Conservation (phyloP, 1,140 invertebrate genomes). For the Cotesia glomerata region DNA sequence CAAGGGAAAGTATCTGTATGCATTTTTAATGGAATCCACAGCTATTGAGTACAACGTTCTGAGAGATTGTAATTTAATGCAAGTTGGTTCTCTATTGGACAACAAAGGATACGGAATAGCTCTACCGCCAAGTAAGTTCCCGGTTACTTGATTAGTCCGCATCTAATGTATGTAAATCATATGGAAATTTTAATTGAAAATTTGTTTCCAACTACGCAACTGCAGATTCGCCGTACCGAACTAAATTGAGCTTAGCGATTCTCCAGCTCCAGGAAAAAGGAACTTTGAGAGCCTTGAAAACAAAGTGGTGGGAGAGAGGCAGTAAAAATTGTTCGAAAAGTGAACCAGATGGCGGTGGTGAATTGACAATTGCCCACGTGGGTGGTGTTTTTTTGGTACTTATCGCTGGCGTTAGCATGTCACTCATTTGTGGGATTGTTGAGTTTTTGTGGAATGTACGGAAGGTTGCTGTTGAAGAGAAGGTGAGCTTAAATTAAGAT, state of each 20-base stretch:
- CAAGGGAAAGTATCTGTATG: conserved; percentile 70
- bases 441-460: conserved; percentile 86
- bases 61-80: conserved; percentile 76
- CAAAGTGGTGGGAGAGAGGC: conserved; percentile 80
- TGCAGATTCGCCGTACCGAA: conserved; percentile 75
- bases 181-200: background rate
- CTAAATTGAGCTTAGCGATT: conserved; percentile 75
- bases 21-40: conserved; percentile 77
- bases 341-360: conserved; percentile 44
- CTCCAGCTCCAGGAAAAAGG: conserved; percentile 84
- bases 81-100: conserved; percentile 80
- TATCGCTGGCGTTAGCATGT: conserved; percentile 70
- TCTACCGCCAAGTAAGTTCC: conserved; percentile 68
- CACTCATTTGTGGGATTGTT: conserved; percentile 71
- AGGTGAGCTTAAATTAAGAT: conserved; percentile 59
- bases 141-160: background rate
- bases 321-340: conserved; percentile 42
- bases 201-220: conserved; percentile 30
- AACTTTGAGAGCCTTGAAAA: conserved; percentile 77
- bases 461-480: conserved; percentile 77
- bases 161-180: no score
- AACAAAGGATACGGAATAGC: conserved; percentile 85
- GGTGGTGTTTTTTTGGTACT: conserved; percentile 92
- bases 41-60: conserved; percentile 72
- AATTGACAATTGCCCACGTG: conserved; percentile 80